phyloP scores from a whole-genome alignment of 2,888 invertebrate genomes.

The Acrobasis suavella region DNA sequence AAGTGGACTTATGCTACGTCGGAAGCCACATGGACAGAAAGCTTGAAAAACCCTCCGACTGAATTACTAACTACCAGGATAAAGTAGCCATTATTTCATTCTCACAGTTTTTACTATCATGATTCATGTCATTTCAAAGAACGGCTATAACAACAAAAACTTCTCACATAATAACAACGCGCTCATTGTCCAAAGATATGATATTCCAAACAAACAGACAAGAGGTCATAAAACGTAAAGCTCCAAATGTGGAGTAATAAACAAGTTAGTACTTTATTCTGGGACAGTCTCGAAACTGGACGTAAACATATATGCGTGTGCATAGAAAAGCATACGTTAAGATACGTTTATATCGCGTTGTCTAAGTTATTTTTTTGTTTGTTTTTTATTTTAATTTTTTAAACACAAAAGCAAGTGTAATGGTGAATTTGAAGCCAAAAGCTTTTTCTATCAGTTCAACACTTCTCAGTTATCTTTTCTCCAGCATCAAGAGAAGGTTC shows the following conservation, averaged over 20 bases:
- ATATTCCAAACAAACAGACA: slow-evolving; percentile 21
- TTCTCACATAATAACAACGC: slow-evolving; percentile 9
- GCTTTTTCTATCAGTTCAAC: too few species aligned
- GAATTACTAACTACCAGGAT: too few species aligned
- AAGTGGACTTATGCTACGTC: too few species aligned
- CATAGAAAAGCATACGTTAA: slow-evolving; percentile 50
- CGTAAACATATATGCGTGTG: slow-evolving; percentile 29
- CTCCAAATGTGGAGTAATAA: slow-evolving; percentile 19
- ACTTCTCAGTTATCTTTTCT: too few species aligned
- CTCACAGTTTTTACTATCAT: not conserved
- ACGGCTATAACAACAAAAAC: slow-evolving; percentile 20
- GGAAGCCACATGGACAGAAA: too few species aligned
- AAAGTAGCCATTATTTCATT: too few species aligned
- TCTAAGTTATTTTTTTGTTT: not conserved
- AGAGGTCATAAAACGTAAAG: slow-evolving; percentile 20
- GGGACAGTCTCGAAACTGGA: slow-evolving; percentile 27
- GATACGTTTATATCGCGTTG: not conserved
- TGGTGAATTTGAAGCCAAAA: too few species aligned
- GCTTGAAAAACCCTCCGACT: too few species aligned
- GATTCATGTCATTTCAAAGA: not conserved
- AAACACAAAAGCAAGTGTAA: too few species aligned
- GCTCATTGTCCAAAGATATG: slow-evolving; percentile 25
- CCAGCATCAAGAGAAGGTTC: too few species aligned
- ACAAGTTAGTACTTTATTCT: slow-evolving; percentile 25
- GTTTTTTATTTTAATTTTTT: not conserved